phyloP scores from a whole-genome alignment of 92 coral and sea anemone species.

The Epizoanthus illoricatus region DNA sequence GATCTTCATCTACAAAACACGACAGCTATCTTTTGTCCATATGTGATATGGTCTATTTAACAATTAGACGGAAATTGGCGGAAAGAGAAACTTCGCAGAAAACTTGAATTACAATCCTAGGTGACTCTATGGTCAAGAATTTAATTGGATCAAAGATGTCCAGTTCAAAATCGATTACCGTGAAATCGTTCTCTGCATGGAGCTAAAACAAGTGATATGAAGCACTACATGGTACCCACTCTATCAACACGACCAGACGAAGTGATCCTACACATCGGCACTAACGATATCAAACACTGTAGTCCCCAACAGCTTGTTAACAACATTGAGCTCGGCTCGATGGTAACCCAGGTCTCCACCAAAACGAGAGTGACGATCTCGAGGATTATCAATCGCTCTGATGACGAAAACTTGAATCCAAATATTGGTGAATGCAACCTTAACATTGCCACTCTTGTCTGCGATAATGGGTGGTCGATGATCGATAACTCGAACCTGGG shows the following conservation, averaged over 20 bases:
- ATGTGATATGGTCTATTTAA: no score
- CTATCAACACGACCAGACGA: slow-evolving; percentile 10
- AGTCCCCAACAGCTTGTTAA: slow-evolving; percentile 1
- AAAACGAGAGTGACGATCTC: slow-evolving; percentile 8
- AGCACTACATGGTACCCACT: slow-evolving; percentile 27
- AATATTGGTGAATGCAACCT: slow-evolving; percentile 1
- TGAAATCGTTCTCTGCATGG: slow-evolving; percentile 22
- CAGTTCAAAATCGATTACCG: slow-evolving; percentile 11
- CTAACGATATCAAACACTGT: slow-evolving; percentile 3
- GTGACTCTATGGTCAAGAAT: slow-evolving; percentile 11
- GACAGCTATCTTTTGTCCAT: no score
- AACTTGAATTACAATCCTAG: not conserved
- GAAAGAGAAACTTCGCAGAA: slow-evolving; percentile 10
- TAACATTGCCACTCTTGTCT: slow-evolving; percentile 12
- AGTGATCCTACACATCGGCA: slow-evolving; percentile 16
- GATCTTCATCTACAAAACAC: no score
- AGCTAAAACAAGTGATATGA: slow-evolving; percentile 24
- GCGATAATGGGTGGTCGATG: no score
- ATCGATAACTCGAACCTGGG: no score
- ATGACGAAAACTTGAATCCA: slow-evolving; percentile 12
- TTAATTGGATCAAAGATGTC: slow-evolving; percentile 23
- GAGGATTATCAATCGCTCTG: slow-evolving; percentile 8
- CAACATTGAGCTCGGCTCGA: slow-evolving; percentile 5
- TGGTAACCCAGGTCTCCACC: slow-evolving; percentile 5
- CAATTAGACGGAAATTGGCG: no score